Percentiles rank a stretch among this genome's conserved stretches.
phyloP scores from a whole-genome alignment of 2,888 invertebrate species.

The Drosophila gaucha region DNA sequence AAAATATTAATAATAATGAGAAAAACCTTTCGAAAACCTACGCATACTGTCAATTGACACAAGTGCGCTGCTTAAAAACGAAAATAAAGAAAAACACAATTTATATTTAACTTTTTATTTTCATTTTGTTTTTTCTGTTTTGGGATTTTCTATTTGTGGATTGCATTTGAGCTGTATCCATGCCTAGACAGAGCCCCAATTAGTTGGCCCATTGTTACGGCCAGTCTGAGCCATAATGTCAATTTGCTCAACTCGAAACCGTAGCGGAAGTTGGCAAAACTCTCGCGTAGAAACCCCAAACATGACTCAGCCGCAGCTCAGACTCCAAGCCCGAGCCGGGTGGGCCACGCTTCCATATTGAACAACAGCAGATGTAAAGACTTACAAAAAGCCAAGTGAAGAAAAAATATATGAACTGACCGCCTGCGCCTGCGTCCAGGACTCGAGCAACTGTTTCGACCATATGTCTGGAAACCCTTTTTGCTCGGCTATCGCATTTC shows the following conservation, averaged over 20 bases:
- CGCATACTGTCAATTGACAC: slow-evolving; percentile 77
- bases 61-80: slow-evolving; percentile 53
- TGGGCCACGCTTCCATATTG: slow-evolving; percentile 48
- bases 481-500: slow-evolving; percentile 81
- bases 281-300: slow-evolving; percentile 51
- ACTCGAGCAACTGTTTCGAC: slow-evolving; percentile 62
- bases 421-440: slow-evolving; percentile 63
- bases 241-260: slow-evolving; percentile 70
- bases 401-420: slow-evolving; percentile 6
- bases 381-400: slow-evolving; percentile 53
- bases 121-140: slow-evolving; percentile 33
- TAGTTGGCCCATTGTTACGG: slow-evolving; percentile 71
- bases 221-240: slow-evolving; percentile 70
- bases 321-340: slow-evolving; percentile 48
- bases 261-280: slow-evolving; percentile 74
- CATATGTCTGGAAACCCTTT: slow-evolving; percentile 79
- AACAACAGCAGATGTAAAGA: slow-evolving; percentile 68
- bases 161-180: slow-evolving; percentile 59
- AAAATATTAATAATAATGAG: slow-evolving; percentile 25
- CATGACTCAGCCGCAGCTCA: slow-evolving; percentile 25
- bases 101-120: slow-evolving; percentile 28
- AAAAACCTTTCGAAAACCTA: slow-evolving; percentile 69
- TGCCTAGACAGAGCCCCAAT: slow-evolving; percentile 67
- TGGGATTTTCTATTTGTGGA: slow-evolving; percentile 78
- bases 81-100: slow-evolving; percentile 26